Evolutionary conservation across 2,797 vertebrate genomes (phyloP).

Genomic region (Myotis planiceps): DNA sequence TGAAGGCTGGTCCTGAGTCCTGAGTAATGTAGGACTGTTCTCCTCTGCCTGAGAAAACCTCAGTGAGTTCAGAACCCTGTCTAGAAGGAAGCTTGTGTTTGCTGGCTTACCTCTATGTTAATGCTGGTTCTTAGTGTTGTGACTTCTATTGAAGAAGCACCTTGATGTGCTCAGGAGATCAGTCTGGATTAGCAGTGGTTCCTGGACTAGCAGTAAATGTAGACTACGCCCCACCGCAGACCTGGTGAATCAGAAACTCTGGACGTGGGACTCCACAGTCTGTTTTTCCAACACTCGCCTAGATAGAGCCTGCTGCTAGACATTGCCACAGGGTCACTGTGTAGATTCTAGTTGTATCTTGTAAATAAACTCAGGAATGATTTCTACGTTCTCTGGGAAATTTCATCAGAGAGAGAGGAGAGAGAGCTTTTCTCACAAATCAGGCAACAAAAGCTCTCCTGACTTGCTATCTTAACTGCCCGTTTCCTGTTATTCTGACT

Average conservation of each 20-base stretch:
- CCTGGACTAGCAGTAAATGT: not conserved
- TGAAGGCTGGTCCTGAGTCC: not conserved
- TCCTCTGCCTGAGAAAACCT: not conserved
- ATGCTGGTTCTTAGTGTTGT: not conserved
- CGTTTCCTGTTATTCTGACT: not conserved
- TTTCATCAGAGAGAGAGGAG: not conserved
- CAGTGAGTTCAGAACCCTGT: not conserved
- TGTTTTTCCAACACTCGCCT: not conserved
- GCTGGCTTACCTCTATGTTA: not conserved
- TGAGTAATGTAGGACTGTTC: not conserved
- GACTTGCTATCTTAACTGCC: not conserved
- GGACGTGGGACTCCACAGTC: not conserved
- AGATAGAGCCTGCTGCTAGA: not conserved
- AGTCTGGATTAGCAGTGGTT: not conserved
- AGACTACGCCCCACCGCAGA: not conserved
- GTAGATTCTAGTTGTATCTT: not conserved
- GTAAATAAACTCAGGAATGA: not conserved
- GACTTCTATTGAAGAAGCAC: not conserved
- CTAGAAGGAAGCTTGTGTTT: not conserved
- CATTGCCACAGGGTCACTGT: not conserved
- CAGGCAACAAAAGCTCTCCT: not conserved
- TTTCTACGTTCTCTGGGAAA: not conserved
- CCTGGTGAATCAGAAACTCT: not conserved
- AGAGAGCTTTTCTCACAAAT: not conserved
- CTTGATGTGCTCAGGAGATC: slow-evolving; percentile 5